A percentile compares a stretch with the other conserved stretches of the same genome.
These are phyloP conservation scores for Panthera tigris DNA, from an alignment of 2,113 vertebrate species.

Conservation along the genomic window DNA sequence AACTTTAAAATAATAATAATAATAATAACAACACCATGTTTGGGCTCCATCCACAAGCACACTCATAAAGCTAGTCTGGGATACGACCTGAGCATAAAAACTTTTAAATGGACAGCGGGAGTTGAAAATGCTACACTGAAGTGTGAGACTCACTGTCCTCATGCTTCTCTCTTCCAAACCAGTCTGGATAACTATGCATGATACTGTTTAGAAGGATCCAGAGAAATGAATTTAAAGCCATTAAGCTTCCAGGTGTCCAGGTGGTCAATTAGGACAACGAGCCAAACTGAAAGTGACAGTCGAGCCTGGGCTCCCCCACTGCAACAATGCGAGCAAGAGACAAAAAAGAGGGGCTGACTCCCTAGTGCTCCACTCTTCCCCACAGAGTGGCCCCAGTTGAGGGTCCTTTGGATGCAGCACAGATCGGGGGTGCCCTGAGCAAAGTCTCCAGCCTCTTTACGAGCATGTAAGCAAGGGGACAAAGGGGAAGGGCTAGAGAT, in stretches of 20 bases:
- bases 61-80: background rate
- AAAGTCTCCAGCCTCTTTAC: background rate
- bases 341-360: background rate
- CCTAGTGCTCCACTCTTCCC: background rate
- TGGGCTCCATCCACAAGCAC: background rate
- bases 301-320: background rate
- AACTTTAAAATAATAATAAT: too few species aligned
- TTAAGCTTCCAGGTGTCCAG: conserved; percentile 1
- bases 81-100: background rate
- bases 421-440: background rate
- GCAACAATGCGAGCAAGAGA: background rate
- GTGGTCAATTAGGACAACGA: conserved; percentile 15
- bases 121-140: background rate
- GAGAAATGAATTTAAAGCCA: background rate
- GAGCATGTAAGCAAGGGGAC: too few species aligned
- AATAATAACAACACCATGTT: background rate
- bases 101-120: background rate
- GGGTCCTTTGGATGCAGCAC: background rate
- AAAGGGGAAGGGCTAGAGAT: background rate
- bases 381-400: background rate
- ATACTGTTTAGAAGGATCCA: conserved; percentile 1
- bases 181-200: background rate
- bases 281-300: background rate
- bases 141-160: background rate
- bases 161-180: background rate